phyloP scores from a whole-genome alignment of 2,888 invertebrate species.

The Nycteola revayana region DNA sequence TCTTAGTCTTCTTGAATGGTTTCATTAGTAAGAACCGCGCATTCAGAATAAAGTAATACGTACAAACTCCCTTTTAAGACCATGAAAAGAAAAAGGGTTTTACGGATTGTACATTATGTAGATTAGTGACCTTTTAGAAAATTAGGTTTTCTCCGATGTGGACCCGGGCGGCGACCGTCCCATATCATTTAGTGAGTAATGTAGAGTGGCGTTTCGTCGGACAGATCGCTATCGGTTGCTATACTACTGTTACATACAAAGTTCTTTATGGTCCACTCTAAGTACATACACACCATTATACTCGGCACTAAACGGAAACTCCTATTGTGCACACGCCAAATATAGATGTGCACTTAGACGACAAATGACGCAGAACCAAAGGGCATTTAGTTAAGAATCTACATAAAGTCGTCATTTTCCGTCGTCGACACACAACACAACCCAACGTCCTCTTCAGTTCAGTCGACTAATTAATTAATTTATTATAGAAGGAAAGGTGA shows the following conservation, averaged over 20 bases:
- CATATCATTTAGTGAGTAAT: slow-evolving; percentile 46
- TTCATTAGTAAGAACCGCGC: not conserved
- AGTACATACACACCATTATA: slow-evolving; percentile 10
- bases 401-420: slow-evolving; percentile 9
- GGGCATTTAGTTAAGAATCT: not conserved
- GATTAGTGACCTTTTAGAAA: slow-evolving; percentile 36
- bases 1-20: too few relatives aligned
- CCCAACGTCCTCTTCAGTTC: too few relatives aligned
- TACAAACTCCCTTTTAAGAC: not conserved
- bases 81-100: slow-evolving; percentile 23
- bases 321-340: slow-evolving; percentile 15
- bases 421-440: slow-evolving; percentile 1
- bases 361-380: too few relatives aligned
- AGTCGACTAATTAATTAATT: slow-evolving; percentile 4
- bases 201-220: slow-evolving; percentile 50
- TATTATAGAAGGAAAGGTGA: slow-evolving; percentile 14
- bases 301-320: slow-evolving; percentile 25
- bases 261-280: slow-evolving; percentile 18
- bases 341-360: slow-evolving; percentile 9
- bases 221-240: slow-evolving; percentile 37
- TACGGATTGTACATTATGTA: slow-evolving; percentile 22
- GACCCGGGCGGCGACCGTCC: slow-evolving; percentile 37
- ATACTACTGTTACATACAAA: slow-evolving; percentile 21
- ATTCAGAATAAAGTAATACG: not conserved
- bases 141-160: slow-evolving; percentile 40